Evolutionary conservation across 2,888 invertebrate species (phyloP), one percentile per base, ranked within the genome.

Genomic region (Caenorhabditis afra): DNA sequence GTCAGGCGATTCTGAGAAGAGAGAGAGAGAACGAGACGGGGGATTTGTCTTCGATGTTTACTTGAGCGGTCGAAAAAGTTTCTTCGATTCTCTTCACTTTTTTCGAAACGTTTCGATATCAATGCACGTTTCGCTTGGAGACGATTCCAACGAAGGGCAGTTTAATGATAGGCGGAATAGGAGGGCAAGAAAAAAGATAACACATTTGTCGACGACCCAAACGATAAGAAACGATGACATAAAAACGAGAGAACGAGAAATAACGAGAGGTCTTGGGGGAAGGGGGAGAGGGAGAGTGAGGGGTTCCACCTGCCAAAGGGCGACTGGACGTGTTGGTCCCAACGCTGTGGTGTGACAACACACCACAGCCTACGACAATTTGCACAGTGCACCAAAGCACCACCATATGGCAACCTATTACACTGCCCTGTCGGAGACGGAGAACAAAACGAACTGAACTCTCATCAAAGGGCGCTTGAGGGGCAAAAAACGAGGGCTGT

Each of bases 371-470:
- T 59, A 68, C 67, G 50, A 53, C 37, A 53, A 50, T 53, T 53
- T 61, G 47, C 61, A 55, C 61, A 52, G 16, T 12, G 39, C 7
- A 45, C 52, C 29, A n/a, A n/a, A n/a, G n/a, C n/a, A n/a, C 29
- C 29, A 5, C 4, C 29, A 29, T 3, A 29, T 29, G 29, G 3
- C 3, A 29, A 29, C 7, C 29, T n/a, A n/a, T n/a, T n/a, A n/a
- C n/a, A n/a, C n/a, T n/a, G n/a, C n/a, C n/a, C n/a, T n/a, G n/a
- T n/a, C n/a, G n/a, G n/a, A n/a, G n/a, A n/a, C n/a, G n/a, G n/a
- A n/a, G n/a, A n/a, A n/a, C n/a, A n/a, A 22, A 53, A 23, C 22
- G 29, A 50, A 58, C 18, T 67, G 58, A 58, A 67, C 67, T 58
- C 58, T 67, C 57, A 49, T 49, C 44, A 49, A n/a, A n/a, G n/a